Conservation (phyloP, 2,113 vertebrate genomes). For the Scortum barcoo region DNA sequence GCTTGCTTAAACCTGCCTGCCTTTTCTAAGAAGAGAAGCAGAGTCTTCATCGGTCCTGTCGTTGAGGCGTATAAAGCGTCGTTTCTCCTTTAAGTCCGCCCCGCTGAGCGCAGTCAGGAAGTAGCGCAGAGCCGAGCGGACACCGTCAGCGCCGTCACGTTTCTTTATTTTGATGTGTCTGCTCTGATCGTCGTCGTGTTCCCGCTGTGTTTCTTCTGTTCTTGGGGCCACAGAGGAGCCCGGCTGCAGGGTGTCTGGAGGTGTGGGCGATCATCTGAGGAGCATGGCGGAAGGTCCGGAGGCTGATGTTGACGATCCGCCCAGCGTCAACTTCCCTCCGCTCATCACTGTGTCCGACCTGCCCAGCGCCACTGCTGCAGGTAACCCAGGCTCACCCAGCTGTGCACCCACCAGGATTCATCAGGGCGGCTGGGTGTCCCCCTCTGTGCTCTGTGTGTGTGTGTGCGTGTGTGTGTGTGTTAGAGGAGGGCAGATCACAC, state of each 20-base stretch:
- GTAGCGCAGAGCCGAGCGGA: slow-evolving; percentile 26
- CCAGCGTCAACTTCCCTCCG: slow-evolving; percentile 71
- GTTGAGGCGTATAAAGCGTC: background rate
- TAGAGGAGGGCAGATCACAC: background rate
- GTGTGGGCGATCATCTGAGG: slow-evolving; percentile 8
- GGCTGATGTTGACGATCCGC: slow-evolving; percentile 76
- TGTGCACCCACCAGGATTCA: background rate
- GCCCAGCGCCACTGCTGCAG: slow-evolving; percentile 76
- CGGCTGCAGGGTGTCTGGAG: background rate
- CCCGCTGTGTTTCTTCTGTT: too few relatives aligned
- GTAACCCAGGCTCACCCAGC: slow-evolving; percentile 43
- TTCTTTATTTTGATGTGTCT: slow-evolving; percentile 47
- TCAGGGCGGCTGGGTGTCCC: too few relatives aligned
- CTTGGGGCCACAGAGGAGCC: too few relatives aligned
- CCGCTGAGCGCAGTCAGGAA: slow-evolving; percentile 62
- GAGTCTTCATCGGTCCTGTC: background rate
- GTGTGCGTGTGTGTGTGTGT: too few relatives aligned
- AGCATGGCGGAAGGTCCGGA: slow-evolving; percentile 80
- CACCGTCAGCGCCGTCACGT: slow-evolving; percentile 39
- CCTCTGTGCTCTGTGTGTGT: too few relatives aligned
- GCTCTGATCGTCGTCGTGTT: background rate
- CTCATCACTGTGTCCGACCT: slow-evolving; percentile 80
- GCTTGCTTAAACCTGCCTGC: background rate
- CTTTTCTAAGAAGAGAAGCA: background rate
- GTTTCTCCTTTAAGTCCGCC: slow-evolving; percentile 59